Conservation (phyloP, 2,888 invertebrate genomes). For the Fragum fragum region DNA sequence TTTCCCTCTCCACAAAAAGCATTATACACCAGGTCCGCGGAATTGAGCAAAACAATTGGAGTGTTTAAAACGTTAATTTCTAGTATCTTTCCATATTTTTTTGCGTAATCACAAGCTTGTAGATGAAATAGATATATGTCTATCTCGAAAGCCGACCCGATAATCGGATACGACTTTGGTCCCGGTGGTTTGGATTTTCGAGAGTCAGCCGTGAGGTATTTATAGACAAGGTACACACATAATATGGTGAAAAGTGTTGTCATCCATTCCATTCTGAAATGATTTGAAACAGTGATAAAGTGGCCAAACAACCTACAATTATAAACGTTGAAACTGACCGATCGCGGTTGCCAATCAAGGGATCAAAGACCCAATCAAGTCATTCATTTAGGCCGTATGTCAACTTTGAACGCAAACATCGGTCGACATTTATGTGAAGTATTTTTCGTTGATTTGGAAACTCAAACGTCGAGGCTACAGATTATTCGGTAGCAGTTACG, state of each 20-base stretch:
- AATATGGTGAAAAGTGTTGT: background rate
- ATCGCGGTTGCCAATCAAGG: no score
- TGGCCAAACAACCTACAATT: no score
- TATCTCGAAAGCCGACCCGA: background rate
- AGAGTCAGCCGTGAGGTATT: background rate
- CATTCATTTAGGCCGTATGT: no score
- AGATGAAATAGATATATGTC: background rate
- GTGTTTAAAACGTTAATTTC: background rate
- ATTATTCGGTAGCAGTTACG: no score
- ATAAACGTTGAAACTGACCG: no score
- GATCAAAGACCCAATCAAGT: no score
- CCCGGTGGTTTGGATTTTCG: background rate
- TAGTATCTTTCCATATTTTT: background rate
- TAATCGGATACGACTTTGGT: background rate
- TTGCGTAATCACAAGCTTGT: background rate
- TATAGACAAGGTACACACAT: background rate
- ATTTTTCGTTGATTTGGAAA: no score
- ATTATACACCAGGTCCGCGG: background rate
- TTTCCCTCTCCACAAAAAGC: background rate
- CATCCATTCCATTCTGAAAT: background rate
- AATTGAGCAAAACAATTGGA: background rate
- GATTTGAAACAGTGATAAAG: no score
- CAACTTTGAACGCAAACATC: no score
- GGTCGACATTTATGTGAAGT: no score
- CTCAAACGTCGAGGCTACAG: no score